phyloP scores from a whole-genome alignment of 2,797 vertebrate species.

The Gobio occitaniae region DNA sequence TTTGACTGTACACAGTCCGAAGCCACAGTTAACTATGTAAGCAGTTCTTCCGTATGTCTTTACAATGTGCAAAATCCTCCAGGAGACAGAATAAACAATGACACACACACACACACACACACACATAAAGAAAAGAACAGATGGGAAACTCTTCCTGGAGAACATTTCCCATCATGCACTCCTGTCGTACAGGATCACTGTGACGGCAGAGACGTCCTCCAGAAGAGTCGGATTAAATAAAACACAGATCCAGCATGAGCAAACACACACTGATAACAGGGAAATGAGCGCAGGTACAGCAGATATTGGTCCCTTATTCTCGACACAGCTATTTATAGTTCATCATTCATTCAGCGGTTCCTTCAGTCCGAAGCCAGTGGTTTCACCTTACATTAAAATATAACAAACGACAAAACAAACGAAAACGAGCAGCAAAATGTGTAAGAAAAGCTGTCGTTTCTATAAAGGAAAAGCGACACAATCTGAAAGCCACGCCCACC shows the following conservation, averaged over 20 bases:
- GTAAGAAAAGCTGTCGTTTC: background rate
- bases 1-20: conserved; percentile 96
- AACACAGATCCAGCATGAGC: conserved; percentile 43
- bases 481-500: too few relatives aligned
- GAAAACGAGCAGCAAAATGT: background rate
- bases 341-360: conserved; percentile 64
- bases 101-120: conserved; percentile 61
- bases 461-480: background rate
- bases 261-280: conserved; percentile 64
- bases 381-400: conserved; percentile 60
- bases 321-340: conserved; percentile 60
- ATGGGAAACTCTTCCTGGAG: conserved; percentile 2
- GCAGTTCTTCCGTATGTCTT: conserved; percentile 88
- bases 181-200: background rate
- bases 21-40: conserved; percentile 95
- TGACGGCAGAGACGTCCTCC: background rate
- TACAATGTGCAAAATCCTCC: conserved; percentile 99
- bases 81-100: conserved; percentile 74
- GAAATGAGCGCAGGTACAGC: conserved; percentile 77
- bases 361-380: conserved; percentile 67
- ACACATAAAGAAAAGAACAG: conserved; percentile 20
- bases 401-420: conserved; percentile 35
- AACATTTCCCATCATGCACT: conserved; percentile 36
- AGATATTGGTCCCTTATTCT: conserved; percentile 93
- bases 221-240: conserved; percentile 9